phyloP scores from a whole-genome alignment of 2,113 vertebrate species.

The Spermophilus dauricus region DNA sequence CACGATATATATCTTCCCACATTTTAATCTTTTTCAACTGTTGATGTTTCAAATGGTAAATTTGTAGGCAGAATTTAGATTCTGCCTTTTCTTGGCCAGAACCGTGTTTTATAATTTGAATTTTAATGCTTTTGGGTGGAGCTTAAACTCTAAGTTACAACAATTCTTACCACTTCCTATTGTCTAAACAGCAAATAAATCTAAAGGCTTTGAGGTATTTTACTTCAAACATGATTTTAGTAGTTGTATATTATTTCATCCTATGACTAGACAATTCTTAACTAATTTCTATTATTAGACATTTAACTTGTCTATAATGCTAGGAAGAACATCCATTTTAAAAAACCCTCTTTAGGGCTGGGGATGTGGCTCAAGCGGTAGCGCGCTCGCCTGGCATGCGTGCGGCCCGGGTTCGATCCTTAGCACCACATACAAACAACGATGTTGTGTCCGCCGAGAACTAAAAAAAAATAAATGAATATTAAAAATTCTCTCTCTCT shows the following conservation, averaged over 20 bases:
- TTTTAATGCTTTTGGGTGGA: neutral
- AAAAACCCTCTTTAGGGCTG: neutral
- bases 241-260: neutral
- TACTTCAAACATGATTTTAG: neutral
- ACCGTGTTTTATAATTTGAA: slow-evolving; percentile 1
- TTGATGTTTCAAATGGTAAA: neutral
- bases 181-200: neutral
- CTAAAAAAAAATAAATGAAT: no score
- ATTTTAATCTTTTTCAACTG: slow-evolving; percentile 37
- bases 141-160: neutral
- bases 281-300: slow-evolving; percentile 19
- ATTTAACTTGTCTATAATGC: slow-evolving; percentile 13
- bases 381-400: no score
- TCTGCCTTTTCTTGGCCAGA: neutral
- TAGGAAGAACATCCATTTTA: neutral
- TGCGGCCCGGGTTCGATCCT: no score
- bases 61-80: neutral
- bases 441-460: no score
- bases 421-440: no score
- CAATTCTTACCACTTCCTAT: neutral
- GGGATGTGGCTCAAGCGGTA: no score
- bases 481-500: no score
- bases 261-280: neutral
- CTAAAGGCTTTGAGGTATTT: neutral
- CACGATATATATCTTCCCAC: neutral